Percentiles rank a stretch among this genome's conserved stretches.
These are phyloP conservation scores for Orius laevigatus DNA, from an alignment of 1,140 invertebrate genomes.

Conservation along the genomic window DNA sequence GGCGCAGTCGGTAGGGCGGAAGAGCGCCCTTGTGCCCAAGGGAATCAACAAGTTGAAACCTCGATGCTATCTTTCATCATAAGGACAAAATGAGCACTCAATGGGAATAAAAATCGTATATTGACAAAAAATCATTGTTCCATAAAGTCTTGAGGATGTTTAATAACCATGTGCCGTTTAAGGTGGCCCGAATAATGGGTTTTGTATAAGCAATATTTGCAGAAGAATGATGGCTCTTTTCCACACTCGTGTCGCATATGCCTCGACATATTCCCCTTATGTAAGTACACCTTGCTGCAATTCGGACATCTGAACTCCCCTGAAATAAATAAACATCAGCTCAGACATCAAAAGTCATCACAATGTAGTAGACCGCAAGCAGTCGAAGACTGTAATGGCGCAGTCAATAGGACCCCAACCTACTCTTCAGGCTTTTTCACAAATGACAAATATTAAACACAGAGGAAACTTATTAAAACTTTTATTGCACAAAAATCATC, in stretches of 20 bases:
- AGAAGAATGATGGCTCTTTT: slow-evolving; percentile 30
- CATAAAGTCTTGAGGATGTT: not conserved
- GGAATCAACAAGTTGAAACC: too few species aligned
- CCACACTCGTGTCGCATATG: not conserved
- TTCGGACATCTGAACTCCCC: not conserved
- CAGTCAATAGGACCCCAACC: not conserved
- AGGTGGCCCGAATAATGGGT: not conserved
- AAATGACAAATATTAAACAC: slow-evolving; percentile 4
- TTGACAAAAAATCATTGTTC: not conserved
- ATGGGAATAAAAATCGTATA: too few species aligned
- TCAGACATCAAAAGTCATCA: too few species aligned
- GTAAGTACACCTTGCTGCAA: not conserved
- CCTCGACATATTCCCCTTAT: not conserved
- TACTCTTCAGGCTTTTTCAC: slow-evolving; percentile 14
- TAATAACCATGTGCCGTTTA: slow-evolving; percentile 2
- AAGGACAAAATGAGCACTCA: too few species aligned
- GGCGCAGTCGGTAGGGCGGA: too few species aligned
- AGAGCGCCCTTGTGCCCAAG: too few species aligned
- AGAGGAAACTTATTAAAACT: too few species aligned
- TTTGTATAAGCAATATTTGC: slow-evolving; percentile 33
- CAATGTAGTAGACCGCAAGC: too few species aligned
- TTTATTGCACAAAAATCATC: not conserved
- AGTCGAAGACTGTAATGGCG: slow-evolving; percentile 8
- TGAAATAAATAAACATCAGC: too few species aligned
- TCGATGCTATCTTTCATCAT: too few species aligned